Base-by-base conservation (phyloP, 2,797 vertebrate genomes). In the Sebastes trivittatus region DNA sequence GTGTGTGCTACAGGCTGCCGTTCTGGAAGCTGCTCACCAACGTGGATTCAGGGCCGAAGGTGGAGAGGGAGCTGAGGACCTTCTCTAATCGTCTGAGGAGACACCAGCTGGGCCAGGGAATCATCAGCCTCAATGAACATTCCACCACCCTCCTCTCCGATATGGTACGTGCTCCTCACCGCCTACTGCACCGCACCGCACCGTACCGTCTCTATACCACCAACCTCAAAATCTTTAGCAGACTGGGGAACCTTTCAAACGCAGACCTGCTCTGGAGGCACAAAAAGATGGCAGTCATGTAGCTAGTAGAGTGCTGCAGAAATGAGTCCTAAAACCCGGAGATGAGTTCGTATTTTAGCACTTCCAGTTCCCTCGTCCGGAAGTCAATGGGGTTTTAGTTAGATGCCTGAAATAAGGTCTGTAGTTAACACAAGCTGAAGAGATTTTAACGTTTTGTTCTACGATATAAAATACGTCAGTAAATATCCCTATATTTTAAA, bases 101-200 rank as follows among this genome's bases (percentile, higher is more conserved):
- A 85, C 96, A 97, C 82, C 91, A 71, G 75, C 93, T 98, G 0
- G 96, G 94, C 76, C 95, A 97, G 78, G 96, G 97, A 65, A 92
- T 97, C 81, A 96, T 98, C 93, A 95, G 93, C 81, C 95, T 98
- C 84, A 96, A 94, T 59, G 97, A 98, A 96, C 96, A 90, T 89
- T 94, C 96, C 96, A 98, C 97, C 8, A 87, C 93, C 75, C 66
- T 97, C 91, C 96, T 98, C n/a, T 94, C 95, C 1, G 94, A 96
- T 1, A 83, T 81, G 94, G 97, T 98, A 91, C 6, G 85, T 78
- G 64, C n/a, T 29, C 58, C n/a, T 61, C 46, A 11, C 34, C 16
- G 16, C 3, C 42, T 46, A 46, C 42, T 49, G 6, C 14, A 10
- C 69, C 52, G 2, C 6, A 16, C 14, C 38, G 32, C 4, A 34